phyloP scores from a whole-genome alignment of 2,888 invertebrate species.

The Limnephilus marmoratus region DNA sequence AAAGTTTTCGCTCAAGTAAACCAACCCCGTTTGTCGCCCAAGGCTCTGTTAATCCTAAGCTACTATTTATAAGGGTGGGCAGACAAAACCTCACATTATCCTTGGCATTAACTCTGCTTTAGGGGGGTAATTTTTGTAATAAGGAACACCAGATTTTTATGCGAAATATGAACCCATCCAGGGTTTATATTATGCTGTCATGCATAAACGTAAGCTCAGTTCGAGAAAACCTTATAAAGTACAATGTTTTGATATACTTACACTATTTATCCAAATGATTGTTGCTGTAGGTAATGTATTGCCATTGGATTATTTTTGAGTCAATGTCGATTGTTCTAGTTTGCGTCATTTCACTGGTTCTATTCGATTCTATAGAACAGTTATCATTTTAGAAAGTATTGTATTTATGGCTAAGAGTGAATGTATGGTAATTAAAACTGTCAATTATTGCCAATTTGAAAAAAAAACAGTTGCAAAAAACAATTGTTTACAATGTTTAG shows the following conservation, averaged over 20 bases:
- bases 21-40: slow-evolving; percentile 8
- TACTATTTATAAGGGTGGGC: slow-evolving; percentile 22
- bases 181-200: not conserved
- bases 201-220: not conserved
- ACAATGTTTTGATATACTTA: not conserved
- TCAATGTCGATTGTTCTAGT: no score
- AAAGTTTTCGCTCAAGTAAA: slow-evolving; percentile 33
- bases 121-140: slow-evolving; percentile 3
- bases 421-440: no score
- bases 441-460: no score
- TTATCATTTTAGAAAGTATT: no score
- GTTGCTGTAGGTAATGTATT: not conserved
- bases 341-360: no score
- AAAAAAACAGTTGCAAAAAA: no score
- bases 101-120: slow-evolving; percentile 14
- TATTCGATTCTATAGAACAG: no score
- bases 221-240: not conserved
- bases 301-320: no score
- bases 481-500: no score
- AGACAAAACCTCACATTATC: slow-evolving; percentile 17
- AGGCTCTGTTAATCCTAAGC: slow-evolving; percentile 27
- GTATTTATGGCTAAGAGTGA: no score
- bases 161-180: not conserved
- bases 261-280: not conserved
- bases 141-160: slow-evolving; percentile 2